Evolutionary conservation across 2,797 vertebrate genomes (phyloP).

Genomic region (Xiphophorus birchmanni): DNA sequence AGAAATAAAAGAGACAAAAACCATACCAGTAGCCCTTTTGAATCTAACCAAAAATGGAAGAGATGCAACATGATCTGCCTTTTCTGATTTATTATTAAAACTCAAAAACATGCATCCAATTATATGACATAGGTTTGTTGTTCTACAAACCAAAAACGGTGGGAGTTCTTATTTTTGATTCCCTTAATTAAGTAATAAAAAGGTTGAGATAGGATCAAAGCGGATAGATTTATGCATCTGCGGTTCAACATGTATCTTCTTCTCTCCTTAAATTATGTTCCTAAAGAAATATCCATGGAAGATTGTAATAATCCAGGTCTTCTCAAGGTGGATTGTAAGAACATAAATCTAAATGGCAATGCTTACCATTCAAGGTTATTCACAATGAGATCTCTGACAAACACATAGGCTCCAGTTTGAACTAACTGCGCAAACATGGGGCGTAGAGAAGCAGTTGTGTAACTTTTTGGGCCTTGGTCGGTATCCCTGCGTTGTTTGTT

Average conservation of each 20-base stretch:
- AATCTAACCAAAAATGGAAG: neutral
- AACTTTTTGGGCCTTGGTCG: constrained; percentile 11
- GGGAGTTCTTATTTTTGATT: neutral
- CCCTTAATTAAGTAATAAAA: neutral
- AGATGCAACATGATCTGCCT: neutral
- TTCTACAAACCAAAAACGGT: neutral
- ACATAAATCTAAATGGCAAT: neutral
- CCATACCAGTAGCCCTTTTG: neutral
- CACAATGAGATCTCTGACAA: neutral
- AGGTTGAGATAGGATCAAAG: neutral
- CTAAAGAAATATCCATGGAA: neutral
- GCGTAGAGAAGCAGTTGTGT: neutral
- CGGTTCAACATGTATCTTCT: neutral
- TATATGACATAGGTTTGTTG: neutral
- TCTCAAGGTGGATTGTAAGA: neutral
- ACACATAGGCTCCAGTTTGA: neutral
- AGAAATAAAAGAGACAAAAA: neutral
- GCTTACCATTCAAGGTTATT: neutral
- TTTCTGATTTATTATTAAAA: neutral
- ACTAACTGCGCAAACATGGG: constrained; percentile 8
- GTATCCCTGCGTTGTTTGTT: constrained; percentile 34
- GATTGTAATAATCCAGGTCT: neutral
- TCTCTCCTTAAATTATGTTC: neutral
- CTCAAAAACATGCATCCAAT: neutral
- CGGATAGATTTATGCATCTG: neutral